A percentile compares a stretch with the other conserved stretches of the same genome.
Evolutionary conservation across 2,113 vertebrate genomes (phyloP).

Genomic region (Rostratula benghalensis): DNA sequence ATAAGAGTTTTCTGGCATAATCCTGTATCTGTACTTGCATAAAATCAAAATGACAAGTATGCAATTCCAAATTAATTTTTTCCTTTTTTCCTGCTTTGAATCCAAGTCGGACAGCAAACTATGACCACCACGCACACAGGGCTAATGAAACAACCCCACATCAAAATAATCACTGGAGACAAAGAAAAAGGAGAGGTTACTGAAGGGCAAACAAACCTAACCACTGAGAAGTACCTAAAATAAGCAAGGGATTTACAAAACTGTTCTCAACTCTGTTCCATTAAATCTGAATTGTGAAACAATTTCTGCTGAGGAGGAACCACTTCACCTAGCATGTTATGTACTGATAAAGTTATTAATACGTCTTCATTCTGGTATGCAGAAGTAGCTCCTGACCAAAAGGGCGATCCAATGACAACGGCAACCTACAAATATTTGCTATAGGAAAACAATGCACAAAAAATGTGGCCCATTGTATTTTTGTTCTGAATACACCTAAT

Average conservation of each 20-base stretch:
- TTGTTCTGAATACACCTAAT: background rate
- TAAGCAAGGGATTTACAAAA: background rate
- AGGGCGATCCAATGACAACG: background rate
- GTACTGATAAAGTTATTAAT: background rate
- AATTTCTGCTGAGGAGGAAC: background rate
- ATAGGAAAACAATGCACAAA: background rate
- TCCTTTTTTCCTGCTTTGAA: background rate
- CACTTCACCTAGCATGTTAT: background rate
- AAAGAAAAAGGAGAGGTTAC: background rate
- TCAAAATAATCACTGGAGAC: background rate
- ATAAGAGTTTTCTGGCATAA: background rate
- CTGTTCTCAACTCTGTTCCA: background rate
- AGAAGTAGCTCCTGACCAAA: background rate
- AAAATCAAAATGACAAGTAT: background rate
- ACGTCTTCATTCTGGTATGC: background rate
- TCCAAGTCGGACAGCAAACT: background rate
- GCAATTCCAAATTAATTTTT: background rate
- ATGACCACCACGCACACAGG: background rate
- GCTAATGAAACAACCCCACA: background rate
- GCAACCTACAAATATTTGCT: background rate
- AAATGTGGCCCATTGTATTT: rapidly evolving
- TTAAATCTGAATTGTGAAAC: background rate
- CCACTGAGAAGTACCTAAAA: background rate
- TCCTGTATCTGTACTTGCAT: background rate
- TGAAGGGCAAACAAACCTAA: background rate